Base-by-base conservation (phyloP, 2,888 invertebrate genomes). In the Plagodis pulveraria region DNA sequence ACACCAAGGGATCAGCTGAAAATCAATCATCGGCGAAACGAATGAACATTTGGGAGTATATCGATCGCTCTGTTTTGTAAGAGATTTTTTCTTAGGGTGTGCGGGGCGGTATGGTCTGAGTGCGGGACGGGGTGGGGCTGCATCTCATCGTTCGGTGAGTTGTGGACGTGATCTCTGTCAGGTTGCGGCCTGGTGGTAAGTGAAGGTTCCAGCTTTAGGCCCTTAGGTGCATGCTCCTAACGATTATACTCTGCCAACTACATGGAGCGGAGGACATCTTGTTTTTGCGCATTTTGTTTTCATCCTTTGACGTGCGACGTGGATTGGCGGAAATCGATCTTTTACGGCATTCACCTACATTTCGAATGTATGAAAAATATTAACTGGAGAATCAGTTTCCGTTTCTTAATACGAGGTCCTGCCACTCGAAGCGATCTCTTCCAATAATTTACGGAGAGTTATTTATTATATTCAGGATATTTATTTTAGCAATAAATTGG, bases 61-160 rank as follows among this genome's bases (percentile, higher is more conserved):
- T 90, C 83, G 90, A 91, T 90, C 90, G 86, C 85, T 87, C 78
- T 86, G 88, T 87, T 87, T 86, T 83, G 86, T 87, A 83, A 83
- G 80, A 87, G 85, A 81, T 86, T 84, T 86, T 82, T 81, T 81
- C 71, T 71, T 74, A 73, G 54, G 78, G 66, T 66, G 74, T 72
- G 73, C 67, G 72, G 60, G 65, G 69, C 67, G 46, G 64, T 80
- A 78, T 76, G 83, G 77, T 6, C 38, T 80, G 82, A 45, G 46
- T 38, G 43, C 50, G 46, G 80, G 82, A 75, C 73, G 80, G 80
- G 40, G 78, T 74, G 77, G 70, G 74, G 74, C 71, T 73, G 75
- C 78, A 75, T 70, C 77, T 71, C 73, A 67, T 54, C 54, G 63
- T 70, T 65, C 46, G 62, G 69, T 67, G 70, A 10, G 40, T 65